Percentiles rank a stretch among this genome's conserved stretches.
Conservation (phyloP, 37 sponge, comb jelly and placozoan genomes). For the Oopsacas minuta region DNA sequence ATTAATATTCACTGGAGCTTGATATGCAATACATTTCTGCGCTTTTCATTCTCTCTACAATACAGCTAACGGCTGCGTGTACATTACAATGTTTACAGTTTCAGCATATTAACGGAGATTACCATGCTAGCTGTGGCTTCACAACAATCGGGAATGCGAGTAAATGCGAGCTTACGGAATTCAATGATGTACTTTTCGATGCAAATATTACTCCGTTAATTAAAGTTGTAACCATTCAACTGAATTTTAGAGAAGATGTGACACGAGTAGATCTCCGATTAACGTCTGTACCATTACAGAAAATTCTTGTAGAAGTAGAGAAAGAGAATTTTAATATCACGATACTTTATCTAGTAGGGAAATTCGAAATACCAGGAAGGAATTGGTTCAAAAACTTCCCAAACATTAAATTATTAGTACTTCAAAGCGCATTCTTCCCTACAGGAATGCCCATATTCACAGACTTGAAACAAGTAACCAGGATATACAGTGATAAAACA, state of each 20-base stretch:
- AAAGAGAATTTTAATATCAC: neutral
- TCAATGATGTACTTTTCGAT: neutral
- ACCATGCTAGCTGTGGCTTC: neutral
- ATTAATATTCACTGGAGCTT: too few relatives aligned
- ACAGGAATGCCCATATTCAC: neutral
- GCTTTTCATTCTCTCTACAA: neutral
- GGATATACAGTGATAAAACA: neutral
- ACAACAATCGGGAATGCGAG: neutral
- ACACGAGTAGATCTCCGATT: neutral
- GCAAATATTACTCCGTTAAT: neutral
- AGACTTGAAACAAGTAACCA: neutral
- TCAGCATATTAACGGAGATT: neutral
- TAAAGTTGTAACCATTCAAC: neutral
- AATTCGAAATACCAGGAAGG: neutral
- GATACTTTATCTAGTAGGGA: neutral
- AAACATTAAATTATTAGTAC: neutral
- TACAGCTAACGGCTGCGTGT: neutral
- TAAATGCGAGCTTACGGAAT: neutral
- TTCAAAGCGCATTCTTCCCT: neutral
- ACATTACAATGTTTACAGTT: neutral
- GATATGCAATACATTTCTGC: neutral
- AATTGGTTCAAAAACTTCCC: neutral
- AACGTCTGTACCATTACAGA: neutral
- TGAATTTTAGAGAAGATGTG: neutral
- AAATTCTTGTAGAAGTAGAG: neutral